Base-by-base conservation (phyloP, 2,797 vertebrate species). In the Sebastes alutus region DNA sequence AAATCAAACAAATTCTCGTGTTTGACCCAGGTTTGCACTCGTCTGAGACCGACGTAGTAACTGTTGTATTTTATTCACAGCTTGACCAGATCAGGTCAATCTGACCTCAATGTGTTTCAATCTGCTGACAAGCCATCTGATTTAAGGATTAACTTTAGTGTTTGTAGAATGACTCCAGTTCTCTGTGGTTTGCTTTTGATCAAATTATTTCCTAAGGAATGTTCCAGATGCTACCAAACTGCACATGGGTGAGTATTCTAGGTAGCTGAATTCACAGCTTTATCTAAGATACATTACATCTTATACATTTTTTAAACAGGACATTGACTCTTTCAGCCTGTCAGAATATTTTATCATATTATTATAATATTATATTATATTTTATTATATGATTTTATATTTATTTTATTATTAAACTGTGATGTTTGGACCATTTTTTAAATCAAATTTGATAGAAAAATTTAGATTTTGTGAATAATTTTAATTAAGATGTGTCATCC, bases 171-270 rank as follows among this genome's bases (percentile, higher is more conserved):
- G 81, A 87, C 67, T 89, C 82, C 79, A 87, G 75, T 89, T 85
- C 55, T 87, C 84, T 88, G 85, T 90, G 92, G 89, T 94, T 90
- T 95, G 87, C 89, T 89, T 93, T 92, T 93, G 87, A 90, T 88
- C 80, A 80, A 91, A 90, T 92, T 92, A 90, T 90, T 93, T 91
- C 89, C 90, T 67, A 93, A 92, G 92, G 92, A 88, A 85, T 81
- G 88, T 89, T 91, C 92, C 93, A 90, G 94, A 92, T 79, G 87
- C 89, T 75, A 80, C 92, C 86, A 92, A 89, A 88, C 90, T 68
- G 66, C 91, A 80, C 81, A 49, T 65, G 67, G 95, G 95, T 96
- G 93, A 96, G 96, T 96, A 95, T 93, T 67, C 60, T 83, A 90
- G 94, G 91, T 81, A 79, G 90, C 80, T 76, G 58, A 68, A 71